phyloP scores from a whole-genome alignment of 2,113 vertebrate genomes.

The Pygoscelis adeliae region DNA sequence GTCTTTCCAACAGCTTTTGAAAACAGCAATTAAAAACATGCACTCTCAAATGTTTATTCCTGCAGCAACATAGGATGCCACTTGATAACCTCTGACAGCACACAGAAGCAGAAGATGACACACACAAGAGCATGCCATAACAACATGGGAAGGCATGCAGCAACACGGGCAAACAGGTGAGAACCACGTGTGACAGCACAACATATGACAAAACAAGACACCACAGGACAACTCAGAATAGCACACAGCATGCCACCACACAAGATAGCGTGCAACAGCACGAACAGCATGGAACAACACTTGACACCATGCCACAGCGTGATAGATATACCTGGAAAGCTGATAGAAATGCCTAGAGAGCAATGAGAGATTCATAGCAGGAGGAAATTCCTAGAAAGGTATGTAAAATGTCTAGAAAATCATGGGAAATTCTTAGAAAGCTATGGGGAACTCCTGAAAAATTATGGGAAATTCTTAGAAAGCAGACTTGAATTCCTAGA shows the following conservation, averaged over 20 bases:
- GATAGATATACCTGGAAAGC: not conserved
- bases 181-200: not conserved
- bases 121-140: not conserved
- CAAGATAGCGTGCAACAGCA: accelerated
- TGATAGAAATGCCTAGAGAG: not conserved
- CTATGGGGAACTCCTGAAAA: not conserved
- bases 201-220: not conserved
- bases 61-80: not conserved
- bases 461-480: not conserved
- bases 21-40: not conserved
- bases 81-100: not conserved
- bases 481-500: not conserved
- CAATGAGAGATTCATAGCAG: not conserved
- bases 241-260: not conserved
- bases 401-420: not conserved
- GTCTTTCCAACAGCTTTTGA: not conserved
- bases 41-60: not conserved
- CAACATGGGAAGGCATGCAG: not conserved
- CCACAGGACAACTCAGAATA: not conserved
- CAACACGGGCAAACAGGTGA: not conserved
- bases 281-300: not conserved
- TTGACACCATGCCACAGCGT: not conserved
- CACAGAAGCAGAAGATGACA: not conserved
- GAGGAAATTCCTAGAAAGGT: not conserved
- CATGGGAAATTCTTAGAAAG: not conserved